Conservation (phyloP, 2,797 vertebrate genomes). For the Chelidonichthys spinosus region DNA sequence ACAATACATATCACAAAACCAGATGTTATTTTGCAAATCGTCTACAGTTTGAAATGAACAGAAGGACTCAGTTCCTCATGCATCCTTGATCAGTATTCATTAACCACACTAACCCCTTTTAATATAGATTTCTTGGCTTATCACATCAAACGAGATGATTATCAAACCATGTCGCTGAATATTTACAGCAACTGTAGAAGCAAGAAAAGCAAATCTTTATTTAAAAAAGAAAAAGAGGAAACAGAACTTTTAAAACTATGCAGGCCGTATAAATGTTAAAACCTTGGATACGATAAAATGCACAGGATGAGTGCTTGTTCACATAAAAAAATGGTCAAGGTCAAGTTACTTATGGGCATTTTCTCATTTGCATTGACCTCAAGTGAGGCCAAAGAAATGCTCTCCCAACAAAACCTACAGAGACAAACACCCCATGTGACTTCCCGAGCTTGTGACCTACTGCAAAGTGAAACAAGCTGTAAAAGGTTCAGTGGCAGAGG, state of each 20-base stretch:
- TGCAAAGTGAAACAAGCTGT: constrained; percentile 46
- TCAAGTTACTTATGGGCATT: constrained; percentile 30
- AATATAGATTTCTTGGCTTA: neutral
- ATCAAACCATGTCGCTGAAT: constrained; percentile 18
- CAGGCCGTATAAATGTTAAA: constrained; percentile 1
- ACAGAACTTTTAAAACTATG: constrained; percentile 30
- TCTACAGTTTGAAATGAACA: neutral
- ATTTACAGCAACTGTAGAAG: constrained; percentile 15
- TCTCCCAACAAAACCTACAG: constrained; percentile 32
- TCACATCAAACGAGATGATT: neutral
- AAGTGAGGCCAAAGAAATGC: constrained; percentile 39
- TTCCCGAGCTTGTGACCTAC: constrained; percentile 36
- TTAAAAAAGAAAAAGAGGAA: constrained; percentile 22
- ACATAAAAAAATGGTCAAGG: constrained; percentile 41
- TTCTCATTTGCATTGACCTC: constrained; percentile 25
- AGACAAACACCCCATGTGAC: constrained; percentile 25
- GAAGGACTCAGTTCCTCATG: neutral
- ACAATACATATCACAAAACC: constrained; percentile 20
- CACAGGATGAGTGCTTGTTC: constrained; percentile 33
- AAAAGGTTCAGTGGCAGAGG: constrained; percentile 47
- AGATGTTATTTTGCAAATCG: constrained; percentile 20
- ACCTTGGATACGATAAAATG: constrained; percentile 19
- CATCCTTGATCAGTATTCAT: constrained; percentile 13
- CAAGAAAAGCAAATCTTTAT: constrained; percentile 22
- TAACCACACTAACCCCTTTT: neutral